Conservation (phyloP, 2,888 invertebrate species). For the Nymphalis urticae region DNA sequence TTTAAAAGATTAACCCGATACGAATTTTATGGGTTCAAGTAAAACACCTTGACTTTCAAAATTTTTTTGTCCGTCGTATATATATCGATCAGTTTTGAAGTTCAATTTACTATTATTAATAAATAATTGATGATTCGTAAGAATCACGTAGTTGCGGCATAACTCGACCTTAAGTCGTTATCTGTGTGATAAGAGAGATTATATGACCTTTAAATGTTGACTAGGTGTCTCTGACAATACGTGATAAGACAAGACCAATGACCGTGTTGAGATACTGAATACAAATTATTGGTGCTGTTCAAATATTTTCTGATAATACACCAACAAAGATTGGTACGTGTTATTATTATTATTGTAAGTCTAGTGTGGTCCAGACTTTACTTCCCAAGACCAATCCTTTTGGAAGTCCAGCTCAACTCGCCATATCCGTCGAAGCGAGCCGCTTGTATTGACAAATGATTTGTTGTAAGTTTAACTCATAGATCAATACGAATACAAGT, state of each 20-base stretch:
- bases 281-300: conserved; percentile 1
- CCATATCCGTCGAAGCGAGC: no score
- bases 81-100: conserved; percentile 18
- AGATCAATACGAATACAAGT: no score
- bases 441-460: no score
- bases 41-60: conserved; percentile 71
- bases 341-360: no score
- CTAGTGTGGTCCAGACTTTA: no score
- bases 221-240: conserved; percentile 61
- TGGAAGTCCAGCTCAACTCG: no score
- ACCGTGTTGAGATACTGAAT: conserved; percentile 60
- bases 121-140: conserved; percentile 31
- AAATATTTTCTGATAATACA: neutral
- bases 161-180: conserved; percentile 71
- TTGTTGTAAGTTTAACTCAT: no score
- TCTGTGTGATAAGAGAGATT: conserved; percentile 73
- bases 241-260: conserved; percentile 74
- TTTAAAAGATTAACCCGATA: conserved; percentile 78
- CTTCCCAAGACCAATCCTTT: no score
- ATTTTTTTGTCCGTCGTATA: conserved; percentile 10
- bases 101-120: conserved; percentile 15
- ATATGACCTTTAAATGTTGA: conserved; percentile 75
- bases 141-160: conserved; percentile 60
- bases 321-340: no score
- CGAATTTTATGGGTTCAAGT: conserved; percentile 61